Conservation (phyloP, 2,113 vertebrate species). For the Lophotis ruficrista region DNA sequence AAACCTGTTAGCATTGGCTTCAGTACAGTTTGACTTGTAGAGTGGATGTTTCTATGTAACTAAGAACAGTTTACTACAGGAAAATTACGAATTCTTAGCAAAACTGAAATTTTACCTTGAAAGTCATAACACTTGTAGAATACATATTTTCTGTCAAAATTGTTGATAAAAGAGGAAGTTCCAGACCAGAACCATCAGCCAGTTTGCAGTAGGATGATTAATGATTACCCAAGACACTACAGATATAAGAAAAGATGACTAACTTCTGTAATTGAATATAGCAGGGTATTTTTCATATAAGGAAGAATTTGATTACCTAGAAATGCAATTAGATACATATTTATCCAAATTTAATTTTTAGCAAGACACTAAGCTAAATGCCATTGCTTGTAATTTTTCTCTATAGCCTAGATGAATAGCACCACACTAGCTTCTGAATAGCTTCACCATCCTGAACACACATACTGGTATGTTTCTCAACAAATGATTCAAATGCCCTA, state of each 20-base stretch:
- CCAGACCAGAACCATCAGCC: background rate
- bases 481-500: background rate
- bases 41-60: background rate
- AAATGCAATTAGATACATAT: background rate
- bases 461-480: background rate
- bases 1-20: background rate
- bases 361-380: background rate
- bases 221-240: background rate
- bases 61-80: background rate
- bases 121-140: background rate
- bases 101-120: background rate
- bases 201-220: background rate
- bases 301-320: background rate
- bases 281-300: background rate
- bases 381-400: background rate
- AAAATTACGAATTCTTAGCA: background rate
- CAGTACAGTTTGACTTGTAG: background rate
- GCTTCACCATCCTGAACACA: background rate
- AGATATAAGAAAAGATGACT: background rate
- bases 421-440: background rate
- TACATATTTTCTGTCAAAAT: background rate
- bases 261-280: background rate
- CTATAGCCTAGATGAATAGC: background rate
- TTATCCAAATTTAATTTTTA: conserved; percentile 1
- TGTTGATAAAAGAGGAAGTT: background rate